Base-by-base conservation (phyloP, 2,113 vertebrate genomes). In the Pionites leucogaster region DNA sequence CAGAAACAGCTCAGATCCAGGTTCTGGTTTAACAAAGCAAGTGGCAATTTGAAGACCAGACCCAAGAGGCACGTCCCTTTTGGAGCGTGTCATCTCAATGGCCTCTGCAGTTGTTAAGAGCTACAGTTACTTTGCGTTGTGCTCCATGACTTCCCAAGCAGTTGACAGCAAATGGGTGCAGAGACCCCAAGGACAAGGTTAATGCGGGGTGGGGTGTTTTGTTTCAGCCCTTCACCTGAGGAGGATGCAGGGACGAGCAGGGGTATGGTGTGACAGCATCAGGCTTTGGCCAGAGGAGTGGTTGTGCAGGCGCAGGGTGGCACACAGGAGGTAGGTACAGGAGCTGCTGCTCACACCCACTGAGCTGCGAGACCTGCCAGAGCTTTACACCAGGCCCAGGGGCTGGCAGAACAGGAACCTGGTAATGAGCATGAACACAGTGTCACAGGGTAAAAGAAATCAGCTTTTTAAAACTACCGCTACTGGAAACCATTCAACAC, bases 61-160 rank as follows among this genome's bases (percentile, higher is more conserved):
- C 44, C 27, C 7, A 10, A 28, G 15, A 13, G 35, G 50, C 4
- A 5, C 5, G 0, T 28, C 13, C 29, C 11, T 16, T n/a, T 28
- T 4, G 31, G 7, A 24, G 35, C 0, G 0, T 9, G 24, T 47
- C n/a, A 42, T 8, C 35, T 29, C 42, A 25, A 2, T 3, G 24
- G 11, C 7, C 1, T 19, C 28, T 82, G 31, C 15, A 10, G 17
- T 46, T 68, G 19, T 17, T 24, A 53, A 10, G 49, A 37, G 44
- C 55, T n/a, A 0, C 9, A 9, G 24, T 62, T 47, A 24, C 35
- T 63, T 41, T 33, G 18, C 31, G 23, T 13, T 35, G 46, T 11
- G 11, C 35, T 35, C 18, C n/a, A 27, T 0, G 2, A 20, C 33
- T 44, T 55, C 9, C 47, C 24, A 28, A 37, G 39, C 31, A 53